Percentiles rank a stretch among this genome's conserved stretches.
phyloP scores from a whole-genome alignment of 1,140 invertebrate genomes.

The Eriosoma lanigerum region DNA sequence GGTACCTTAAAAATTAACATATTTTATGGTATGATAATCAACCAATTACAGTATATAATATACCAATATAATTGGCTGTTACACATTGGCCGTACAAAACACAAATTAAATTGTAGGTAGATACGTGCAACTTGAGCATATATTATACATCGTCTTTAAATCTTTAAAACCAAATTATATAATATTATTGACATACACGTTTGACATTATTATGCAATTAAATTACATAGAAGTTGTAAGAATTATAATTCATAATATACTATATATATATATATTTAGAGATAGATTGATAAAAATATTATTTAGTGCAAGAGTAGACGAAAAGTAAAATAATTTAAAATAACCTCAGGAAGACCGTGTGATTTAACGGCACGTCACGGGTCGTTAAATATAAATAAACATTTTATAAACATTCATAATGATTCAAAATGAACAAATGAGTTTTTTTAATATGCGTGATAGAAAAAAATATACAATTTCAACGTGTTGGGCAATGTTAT shows the following conservation, averaged over 20 bases:
- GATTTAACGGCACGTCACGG: neutral
- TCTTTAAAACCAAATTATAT: neutral
- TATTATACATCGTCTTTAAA: neutral
- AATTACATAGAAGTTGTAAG: neutral
- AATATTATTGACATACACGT: neutral
- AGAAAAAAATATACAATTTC: neutral
- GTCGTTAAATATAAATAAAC: neutral
- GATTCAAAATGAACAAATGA: neutral
- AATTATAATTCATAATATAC: too few species aligned
- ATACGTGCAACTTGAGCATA: slow-evolving; percentile 16
- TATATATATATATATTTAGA: too few species aligned
- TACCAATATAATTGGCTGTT: neutral
- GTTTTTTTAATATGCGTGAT: neutral
- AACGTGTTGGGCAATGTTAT: neutral
- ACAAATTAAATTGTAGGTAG: neutral
- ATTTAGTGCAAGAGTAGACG: neutral
- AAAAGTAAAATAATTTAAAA: slow-evolving; percentile 7
- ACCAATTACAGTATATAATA: neutral
- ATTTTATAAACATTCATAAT: neutral
- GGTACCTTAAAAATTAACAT: slow-evolving; percentile 25
- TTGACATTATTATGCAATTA: neutral
- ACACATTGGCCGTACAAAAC: neutral
- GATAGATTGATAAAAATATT: neutral
- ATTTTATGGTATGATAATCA: slow-evolving; percentile 9
- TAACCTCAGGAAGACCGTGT: slow-evolving; percentile 4